These are phyloP conservation scores for Agriopis leucophaearia DNA, from an alignment of 2,888 invertebrate species.

Conservation along the genomic window DNA sequence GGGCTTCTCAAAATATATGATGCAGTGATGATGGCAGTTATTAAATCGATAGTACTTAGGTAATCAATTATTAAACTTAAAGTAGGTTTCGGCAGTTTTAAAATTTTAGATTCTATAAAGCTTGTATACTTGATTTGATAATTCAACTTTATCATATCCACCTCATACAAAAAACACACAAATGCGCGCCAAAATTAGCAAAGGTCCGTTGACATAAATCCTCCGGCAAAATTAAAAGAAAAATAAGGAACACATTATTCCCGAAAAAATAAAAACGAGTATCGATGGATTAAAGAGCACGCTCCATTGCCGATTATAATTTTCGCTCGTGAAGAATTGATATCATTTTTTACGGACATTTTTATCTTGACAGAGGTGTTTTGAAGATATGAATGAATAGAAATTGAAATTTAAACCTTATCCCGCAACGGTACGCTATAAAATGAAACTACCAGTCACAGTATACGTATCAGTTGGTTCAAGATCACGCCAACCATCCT, in stretches of 20 bases:
- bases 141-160: too few species aligned
- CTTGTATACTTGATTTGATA: too few species aligned
- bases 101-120: too few species aligned
- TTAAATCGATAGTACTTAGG: background rate
- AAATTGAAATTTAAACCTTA: constrained; percentile 7
- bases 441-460: background rate
- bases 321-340: constrained; percentile 65
- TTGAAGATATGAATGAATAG: background rate
- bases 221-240: constrained; percentile 48
- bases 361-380: constrained; percentile 24
- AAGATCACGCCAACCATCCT: background rate
- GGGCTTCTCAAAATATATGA: constrained; percentile 10
- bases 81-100: too few species aligned
- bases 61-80: too few species aligned
- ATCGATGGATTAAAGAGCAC: constrained; percentile 73
- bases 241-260: constrained; percentile 54
- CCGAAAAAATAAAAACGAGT: constrained; percentile 52
- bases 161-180: constrained; percentile 12
- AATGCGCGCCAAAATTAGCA: constrained; percentile 55
- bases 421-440: background rate
- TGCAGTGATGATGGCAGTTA: background rate
- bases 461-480: background rate
- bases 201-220: constrained; percentile 63
- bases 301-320: constrained; percentile 82
- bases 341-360: constrained; percentile 46